A percentile compares a stretch with the other conserved stretches of the same genome.
Conservation (phyloP, 2,888 invertebrate genomes). For the Nephrotoma appendiculata region DNA sequence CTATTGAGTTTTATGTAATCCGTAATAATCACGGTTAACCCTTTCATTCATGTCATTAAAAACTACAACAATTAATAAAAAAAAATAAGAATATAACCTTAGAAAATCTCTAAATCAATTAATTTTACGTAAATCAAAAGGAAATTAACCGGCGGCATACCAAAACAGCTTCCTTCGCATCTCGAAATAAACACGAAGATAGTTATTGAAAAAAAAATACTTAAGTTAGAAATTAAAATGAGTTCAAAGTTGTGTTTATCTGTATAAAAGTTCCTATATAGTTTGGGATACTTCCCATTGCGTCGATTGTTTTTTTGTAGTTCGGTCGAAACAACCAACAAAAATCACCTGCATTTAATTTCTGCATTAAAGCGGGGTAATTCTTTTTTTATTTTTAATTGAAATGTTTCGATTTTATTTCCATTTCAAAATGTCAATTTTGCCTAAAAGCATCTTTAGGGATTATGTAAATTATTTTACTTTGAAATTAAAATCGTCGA, state of each 20-base stretch:
- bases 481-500: background rate
- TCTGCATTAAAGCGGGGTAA: background rate
- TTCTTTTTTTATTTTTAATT: background rate
- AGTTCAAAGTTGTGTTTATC: background rate
- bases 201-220: background rate
- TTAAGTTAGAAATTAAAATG: background rate
- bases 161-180: background rate
- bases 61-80: background rate
- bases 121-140: background rate
- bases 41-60: background rate
- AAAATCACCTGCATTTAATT: background rate
- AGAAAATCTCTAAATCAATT: background rate
- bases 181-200: background rate
- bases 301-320: background rate
- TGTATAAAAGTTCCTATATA: background rate
- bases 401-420: background rate
- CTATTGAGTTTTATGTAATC: background rate
- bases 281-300: background rate
- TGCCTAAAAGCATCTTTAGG: background rate
- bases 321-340: background rate
- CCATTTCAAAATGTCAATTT: background rate
- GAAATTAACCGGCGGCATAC: background rate
- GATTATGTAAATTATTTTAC: background rate
- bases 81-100: background rate
- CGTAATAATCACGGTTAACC: background rate